Percentiles rank a stretch among this genome's conserved stretches.
These are phyloP conservation scores for Protonibea diacanthus DNA, from an alignment of 2,797 vertebrate genomes.

Conservation along the genomic window DNA sequence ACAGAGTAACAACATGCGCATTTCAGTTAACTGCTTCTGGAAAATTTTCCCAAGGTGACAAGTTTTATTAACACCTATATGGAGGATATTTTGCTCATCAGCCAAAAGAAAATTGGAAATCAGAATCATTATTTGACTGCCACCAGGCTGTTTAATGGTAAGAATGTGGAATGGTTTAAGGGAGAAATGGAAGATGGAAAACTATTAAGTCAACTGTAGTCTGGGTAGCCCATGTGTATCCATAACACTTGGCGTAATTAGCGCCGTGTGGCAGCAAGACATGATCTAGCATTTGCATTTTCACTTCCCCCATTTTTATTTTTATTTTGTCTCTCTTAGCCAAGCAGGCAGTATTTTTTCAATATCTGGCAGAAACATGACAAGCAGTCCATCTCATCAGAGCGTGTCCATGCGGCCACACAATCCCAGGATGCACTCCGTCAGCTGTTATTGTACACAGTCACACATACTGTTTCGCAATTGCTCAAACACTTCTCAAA, in stretches of 20 bases:
- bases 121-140: not conserved
- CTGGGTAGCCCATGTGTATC: not conserved
- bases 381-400: slow-evolving; percentile 62
- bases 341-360: slow-evolving; percentile 49
- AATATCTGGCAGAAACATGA: slow-evolving; percentile 67
- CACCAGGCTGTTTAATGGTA: not conserved
- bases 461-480: slow-evolving; percentile 31
- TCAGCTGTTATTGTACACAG: slow-evolving; percentile 44
- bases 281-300: slow-evolving; percentile 37
- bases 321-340: slow-evolving; percentile 45
- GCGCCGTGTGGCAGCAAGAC: slow-evolving; percentile 24
- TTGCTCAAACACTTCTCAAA: slow-evolving; percentile 23
- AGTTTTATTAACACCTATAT: slow-evolving; percentile 6
- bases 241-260: slow-evolving; percentile 20
- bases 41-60: slow-evolving; percentile 4
- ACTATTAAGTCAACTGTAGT: not conserved
- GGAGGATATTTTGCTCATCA: not conserved
- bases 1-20: not conserved
- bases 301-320: slow-evolving; percentile 17
- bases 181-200: not conserved
- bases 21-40: slow-evolving; percentile 8
- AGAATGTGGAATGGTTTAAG: not conserved
- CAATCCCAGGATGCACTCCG: slow-evolving; percentile 47
- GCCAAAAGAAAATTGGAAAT: slow-evolving; percentile 17
- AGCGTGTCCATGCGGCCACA: slow-evolving; percentile 42